Base-by-base conservation (phyloP, 2,888 invertebrate species). In the Halocaridina rubra region DNA sequence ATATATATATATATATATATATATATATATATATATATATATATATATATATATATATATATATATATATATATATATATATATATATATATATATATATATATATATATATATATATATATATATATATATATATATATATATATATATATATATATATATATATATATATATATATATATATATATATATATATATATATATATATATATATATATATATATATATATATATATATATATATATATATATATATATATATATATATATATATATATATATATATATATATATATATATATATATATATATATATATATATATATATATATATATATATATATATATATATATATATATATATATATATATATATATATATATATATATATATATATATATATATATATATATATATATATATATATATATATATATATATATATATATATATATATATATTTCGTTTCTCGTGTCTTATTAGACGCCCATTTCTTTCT, bases 21-120 rank as follows among this genome's bases (percentile, higher is more conserved):
- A 61, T 61, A 61, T 61, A 61, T 61, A 61, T 61, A 61, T 61
- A 61, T 61, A 61, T 61, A 61, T 61, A 61, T 61, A 61, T 61
- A 61, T 61, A 61, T 61, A 61, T 61, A 61, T 61, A 61, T 61
- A 61, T 61, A 61, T 61, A 61, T 61, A 61, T 61, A 61, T 61
- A 61, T 61, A 61, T 22, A 19, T 61, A 61, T 22, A 61, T 61
- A 61, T 61, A 61, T 61, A 61, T 61, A 22, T 61, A 61, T 22
- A 61, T 22, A 61, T 22, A 61, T 22, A 61, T 22, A 61, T 61
- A 61, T 22, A 67, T 67, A 22, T 24, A 22, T 67, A 67, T 67
- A 67, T 67, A 67, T 67, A 67, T 67, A 67, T 67, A 67, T 67
- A 67, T 64, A 64, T 3, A 64, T 64, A 64, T 24, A 64, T 64